Evolutionary conservation across 2,888 invertebrate species (phyloP).

Genomic region (Doris montereyensis): DNA sequence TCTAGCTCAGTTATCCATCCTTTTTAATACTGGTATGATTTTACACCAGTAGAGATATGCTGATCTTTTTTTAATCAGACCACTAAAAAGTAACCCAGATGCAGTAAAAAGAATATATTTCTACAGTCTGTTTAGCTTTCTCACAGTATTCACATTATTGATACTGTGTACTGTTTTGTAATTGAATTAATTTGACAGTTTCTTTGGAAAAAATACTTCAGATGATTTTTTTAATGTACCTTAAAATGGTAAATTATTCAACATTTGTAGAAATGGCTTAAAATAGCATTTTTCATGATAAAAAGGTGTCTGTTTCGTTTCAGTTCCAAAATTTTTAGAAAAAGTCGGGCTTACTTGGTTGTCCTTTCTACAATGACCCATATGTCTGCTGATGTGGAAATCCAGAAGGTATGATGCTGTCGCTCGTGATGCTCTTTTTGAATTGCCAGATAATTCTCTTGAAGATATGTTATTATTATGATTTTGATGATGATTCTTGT

Average conservation of each 20-base stretch:
- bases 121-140: too few species aligned
- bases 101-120: background rate
- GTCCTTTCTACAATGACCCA: slow-evolving; percentile 47
- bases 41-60: background rate
- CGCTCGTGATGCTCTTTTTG: background rate
- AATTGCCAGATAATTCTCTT: background rate
- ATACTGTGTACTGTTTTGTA: too few species aligned
- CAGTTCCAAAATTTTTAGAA: slow-evolving; percentile 45
- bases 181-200: too few species aligned
- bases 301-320: background rate
- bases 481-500: too few species aligned
- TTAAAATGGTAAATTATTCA: too few species aligned
- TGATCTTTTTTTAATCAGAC: background rate
- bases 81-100: background rate
- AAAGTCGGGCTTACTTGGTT: slow-evolving; percentile 41
- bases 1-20: slow-evolving; percentile 24
- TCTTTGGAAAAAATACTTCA: too few species aligned
- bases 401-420: slow-evolving; percentile 43
- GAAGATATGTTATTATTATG: too few species aligned
- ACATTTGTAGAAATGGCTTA: too few species aligned
- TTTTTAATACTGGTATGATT: slow-evolving; percentile 35
- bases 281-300: background rate
- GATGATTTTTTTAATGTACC: too few species aligned
- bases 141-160: too few species aligned
- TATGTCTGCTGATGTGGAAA: slow-evolving; percentile 35